A percentile compares a stretch with the other conserved stretches of the same genome.
phyloP scores from a whole-genome alignment of 37 sponge, comb jelly and placozoan genomes.

The Sycon ciliatum region DNA sequence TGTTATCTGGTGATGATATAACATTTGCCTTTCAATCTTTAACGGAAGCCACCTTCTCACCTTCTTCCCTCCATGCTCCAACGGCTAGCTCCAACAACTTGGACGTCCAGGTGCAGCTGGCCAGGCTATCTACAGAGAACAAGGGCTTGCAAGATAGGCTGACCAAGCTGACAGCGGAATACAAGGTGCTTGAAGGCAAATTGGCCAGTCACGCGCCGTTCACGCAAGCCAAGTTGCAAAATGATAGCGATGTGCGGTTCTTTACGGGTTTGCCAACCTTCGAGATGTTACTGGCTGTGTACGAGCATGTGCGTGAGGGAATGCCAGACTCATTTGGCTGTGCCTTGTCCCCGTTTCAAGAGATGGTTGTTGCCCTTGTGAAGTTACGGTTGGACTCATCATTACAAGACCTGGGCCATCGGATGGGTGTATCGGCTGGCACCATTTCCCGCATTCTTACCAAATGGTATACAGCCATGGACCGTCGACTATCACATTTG shows the following conservation, averaged over 20 bases:
- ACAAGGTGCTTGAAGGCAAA: no score
- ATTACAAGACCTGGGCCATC: conserved; percentile 39
- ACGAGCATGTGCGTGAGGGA: neutral
- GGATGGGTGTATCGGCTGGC: conserved; percentile 29
- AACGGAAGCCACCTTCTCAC: no score
- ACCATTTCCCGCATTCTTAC: conserved; percentile 33
- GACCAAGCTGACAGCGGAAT: no score
- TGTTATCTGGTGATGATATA: no score
- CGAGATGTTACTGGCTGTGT: neutral
- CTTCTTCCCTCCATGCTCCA: no score
- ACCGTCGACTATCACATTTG: conserved; percentile 22
- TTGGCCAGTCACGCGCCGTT: no score
- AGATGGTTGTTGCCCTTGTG: conserved; percentile 38
- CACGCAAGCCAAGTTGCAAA: neutral
- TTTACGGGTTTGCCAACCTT: conserved; percentile 24
- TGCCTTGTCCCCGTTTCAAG: conserved; percentile 39
- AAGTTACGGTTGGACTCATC: conserved; percentile 26
- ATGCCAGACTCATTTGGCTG: no score
- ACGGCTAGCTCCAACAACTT: no score
- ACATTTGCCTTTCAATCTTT: no score
- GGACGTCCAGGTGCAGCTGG: no score
- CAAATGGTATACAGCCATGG: conserved; percentile 25
- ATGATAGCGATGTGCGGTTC: neutral
- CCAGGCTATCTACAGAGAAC: no score
- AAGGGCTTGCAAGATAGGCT: no score